Evolutionary conservation across 2,888 invertebrate species (phyloP), one percentile per base, ranked within the genome.

Genomic region (Sarcophaga variegata): DNA sequence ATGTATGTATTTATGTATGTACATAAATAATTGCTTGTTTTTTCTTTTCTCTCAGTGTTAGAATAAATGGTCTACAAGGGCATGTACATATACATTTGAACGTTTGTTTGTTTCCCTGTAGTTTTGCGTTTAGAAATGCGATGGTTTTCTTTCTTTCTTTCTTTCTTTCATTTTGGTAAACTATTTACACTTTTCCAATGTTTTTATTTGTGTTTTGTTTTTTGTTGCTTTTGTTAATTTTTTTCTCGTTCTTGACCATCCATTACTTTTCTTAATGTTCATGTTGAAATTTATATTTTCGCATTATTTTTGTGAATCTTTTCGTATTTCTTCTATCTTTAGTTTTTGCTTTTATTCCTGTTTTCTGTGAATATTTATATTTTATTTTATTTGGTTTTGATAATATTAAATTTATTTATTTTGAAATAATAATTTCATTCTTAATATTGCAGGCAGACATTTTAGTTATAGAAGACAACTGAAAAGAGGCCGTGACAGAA

Each of bases 361-460:
- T 81, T 78, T 66, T 59, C 54, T 72, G 49, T 72, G 71, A 72
- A 60, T 3, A 47, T 67, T 66, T 27, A 11, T 37, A 17, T 59
- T 66, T 54, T 54, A 22, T 45, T 54, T 66, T 14, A 6, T 25
- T n/a, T n/a, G n/a, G 22, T 45, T 66, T 77, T 81, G 64, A 27
- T 72, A 71, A 54, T 76, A 70, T 63, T 81, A 81, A 64, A 59
- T 76, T 25, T 77, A 67, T 62, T 74, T 75, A 20, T 62, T 78
- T 45, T 59, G 20, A 64, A 79, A 72, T 37, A 37, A 27, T 27
- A 67, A 69, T 8, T 80, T 77, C 78, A 81, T 45, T 81, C 83
- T 86, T 83, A 86, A 86, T 83, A 83, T 86, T 86, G 83, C 83
- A 75, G 74, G 37, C 54, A 62, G 37, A 11, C 62, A 74, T 5